Percentiles rank a stretch among this genome's conserved stretches.
Conservation (phyloP, 2,888 invertebrate species). For the Prosopocoilus inquinatus region DNA sequence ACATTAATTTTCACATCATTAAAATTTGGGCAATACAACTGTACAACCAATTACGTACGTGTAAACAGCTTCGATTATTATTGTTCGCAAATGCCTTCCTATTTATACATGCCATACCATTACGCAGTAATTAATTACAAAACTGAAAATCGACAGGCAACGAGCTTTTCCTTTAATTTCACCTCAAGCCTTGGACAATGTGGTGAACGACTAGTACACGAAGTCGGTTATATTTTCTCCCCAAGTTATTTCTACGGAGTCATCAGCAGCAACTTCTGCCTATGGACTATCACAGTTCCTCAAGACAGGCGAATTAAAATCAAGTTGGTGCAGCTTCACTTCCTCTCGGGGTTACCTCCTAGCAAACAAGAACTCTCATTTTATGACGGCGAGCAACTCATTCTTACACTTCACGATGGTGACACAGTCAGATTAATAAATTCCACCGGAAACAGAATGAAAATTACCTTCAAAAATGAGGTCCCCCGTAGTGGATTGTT, state of each 20-base stretch:
- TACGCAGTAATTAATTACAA: too few relatives aligned
- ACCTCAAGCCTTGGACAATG: slow-evolving; percentile 62
- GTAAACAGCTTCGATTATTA: too few relatives aligned
- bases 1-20: slow-evolving; percentile 39
- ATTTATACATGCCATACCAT: too few relatives aligned
- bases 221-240: slow-evolving; percentile 67
- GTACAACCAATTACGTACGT: slow-evolving; percentile 10
- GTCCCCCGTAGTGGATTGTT: slow-evolving; percentile 62
- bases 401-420: slow-evolving; percentile 46
- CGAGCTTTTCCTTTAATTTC: slow-evolving; percentile 64
- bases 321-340: slow-evolving; percentile 62
- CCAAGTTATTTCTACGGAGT: slow-evolving; percentile 66
- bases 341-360: slow-evolving; percentile 39
- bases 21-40: slow-evolving; percentile 7
- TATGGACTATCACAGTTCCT: slow-evolving; percentile 69
- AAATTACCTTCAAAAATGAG: slow-evolving; percentile 58
- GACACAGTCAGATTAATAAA: slow-evolving; percentile 50
- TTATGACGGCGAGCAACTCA: slow-evolving; percentile 58
- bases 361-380: slow-evolving; percentile 45
- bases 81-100: too few relatives aligned
- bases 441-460: slow-evolving; percentile 65
- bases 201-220: slow-evolving; percentile 61
- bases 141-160: slow-evolving; percentile 27
- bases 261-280: slow-evolving; percentile 54
- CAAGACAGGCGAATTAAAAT: slow-evolving; percentile 62